Percentiles rank a stretch among this genome's conserved stretches.
Evolutionary conservation across 2,888 invertebrate species (phyloP).

Genomic region (Digitonthophagus gazella): DNA sequence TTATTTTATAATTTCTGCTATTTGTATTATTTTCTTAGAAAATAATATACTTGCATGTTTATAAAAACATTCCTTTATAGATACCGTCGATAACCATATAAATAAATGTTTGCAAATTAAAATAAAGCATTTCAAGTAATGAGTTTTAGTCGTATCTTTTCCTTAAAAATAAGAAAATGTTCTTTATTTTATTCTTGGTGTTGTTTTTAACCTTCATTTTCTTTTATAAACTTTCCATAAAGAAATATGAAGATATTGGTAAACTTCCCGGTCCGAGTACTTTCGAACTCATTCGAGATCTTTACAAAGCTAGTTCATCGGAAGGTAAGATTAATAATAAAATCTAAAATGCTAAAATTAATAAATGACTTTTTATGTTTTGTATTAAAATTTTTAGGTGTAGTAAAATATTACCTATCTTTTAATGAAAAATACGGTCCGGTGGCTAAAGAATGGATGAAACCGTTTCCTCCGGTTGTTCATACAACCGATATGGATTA

Average conservation of each 20-base stretch:
- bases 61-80: no score
- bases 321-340: background rate
- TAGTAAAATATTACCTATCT: background rate
- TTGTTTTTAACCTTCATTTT: no score
- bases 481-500: conserved; percentile 3
- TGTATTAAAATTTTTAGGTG: background rate
- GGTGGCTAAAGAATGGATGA: conserved; percentile 15
- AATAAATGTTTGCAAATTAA: no score
- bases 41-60: no score
- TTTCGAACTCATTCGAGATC: background rate
- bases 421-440: conserved; percentile 12
- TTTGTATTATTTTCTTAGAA: no score
- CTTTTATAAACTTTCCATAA: background rate
- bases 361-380: no score
- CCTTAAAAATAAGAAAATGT: no score
- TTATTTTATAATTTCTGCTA: no score
- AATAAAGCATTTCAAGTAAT: no score
- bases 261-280: conserved; percentile 17
- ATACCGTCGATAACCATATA: no score
- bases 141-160: no score
- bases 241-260: conserved; percentile 12
- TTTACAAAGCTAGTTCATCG: background rate
- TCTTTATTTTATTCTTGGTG: no score
- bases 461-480: conserved; percentile 9
- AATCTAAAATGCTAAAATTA: background rate